Evolutionary conservation across 2,113 vertebrate genomes (phyloP), one percentile per base, ranked within the genome.

Genomic region (Oplegnathus fasciatus): DNA sequence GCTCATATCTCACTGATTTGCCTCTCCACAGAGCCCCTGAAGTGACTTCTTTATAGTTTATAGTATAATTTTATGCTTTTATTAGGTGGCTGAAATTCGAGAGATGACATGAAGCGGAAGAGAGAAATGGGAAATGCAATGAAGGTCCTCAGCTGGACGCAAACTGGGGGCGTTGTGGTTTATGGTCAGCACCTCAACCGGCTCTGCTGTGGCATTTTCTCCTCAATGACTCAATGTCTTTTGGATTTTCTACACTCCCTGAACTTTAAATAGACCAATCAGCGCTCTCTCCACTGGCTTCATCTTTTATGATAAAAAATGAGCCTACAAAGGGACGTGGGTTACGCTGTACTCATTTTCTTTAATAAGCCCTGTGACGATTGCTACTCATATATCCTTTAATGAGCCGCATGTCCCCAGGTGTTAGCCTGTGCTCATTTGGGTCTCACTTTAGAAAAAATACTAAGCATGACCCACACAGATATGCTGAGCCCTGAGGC

Each of bases 331-430:
- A 62, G 26, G 26, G 55, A 54, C 32, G 52, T 48, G 40, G 61
- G 54, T 42, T 34, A 11, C 18, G 0, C 54, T 50, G 3, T 42
- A 14, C 40, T 78, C 42, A 6, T 46, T 61, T n/a, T 72, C 17
- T 75, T 14, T 76, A 86, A 68, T 78, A 60, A 73, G 54, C 42
- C 54, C 26, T 1, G n/a, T 18, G 61, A 78, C 74, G 60, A 61
- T 52, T 9, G 32, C 61, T 68, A 46, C 61, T 61, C 42, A 22
- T 48, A 42, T 1, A 24, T 1, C 57, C 24, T 75, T 75, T 79
- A 87, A 87, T 69, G 70, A 83, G 69, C 61, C 0, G 10, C n/a
- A 10, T 6, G 50, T 50, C 60, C 14, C 32, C 11, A 9, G 11
- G 42, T 34, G 61, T 20, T 30, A 55, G 54, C 9, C 30, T 1